phyloP scores from a whole-genome alignment of 2,797 vertebrate genomes.

The Gallinago stenura region DNA sequence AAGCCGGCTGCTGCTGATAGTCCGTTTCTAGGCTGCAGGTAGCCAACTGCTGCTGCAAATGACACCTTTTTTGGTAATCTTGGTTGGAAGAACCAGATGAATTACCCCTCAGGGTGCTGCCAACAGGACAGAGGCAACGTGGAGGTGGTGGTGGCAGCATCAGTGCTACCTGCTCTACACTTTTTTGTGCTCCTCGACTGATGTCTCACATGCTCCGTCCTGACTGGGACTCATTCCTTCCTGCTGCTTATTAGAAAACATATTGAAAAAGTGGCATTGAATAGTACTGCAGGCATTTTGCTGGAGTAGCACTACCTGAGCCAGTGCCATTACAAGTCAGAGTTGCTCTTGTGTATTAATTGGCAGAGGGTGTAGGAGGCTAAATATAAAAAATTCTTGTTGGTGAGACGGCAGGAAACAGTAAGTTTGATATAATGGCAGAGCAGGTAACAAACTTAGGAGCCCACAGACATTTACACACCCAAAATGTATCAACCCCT shows the following conservation, averaged over 20 bases:
- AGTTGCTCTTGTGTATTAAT: not conserved
- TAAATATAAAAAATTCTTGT: not conserved
- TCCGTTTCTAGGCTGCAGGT: not conserved
- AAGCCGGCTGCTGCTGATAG: rapidly evolving
- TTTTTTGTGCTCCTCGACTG: not conserved
- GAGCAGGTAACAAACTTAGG: not conserved
- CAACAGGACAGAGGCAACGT: not conserved
- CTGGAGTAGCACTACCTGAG: not conserved
- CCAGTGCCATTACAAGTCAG: not conserved
- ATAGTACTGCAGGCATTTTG: not conserved
- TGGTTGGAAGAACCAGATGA: rapidly evolving
- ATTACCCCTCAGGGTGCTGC: not conserved
- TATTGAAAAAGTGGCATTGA: not conserved
- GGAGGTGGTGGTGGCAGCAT: not conserved
- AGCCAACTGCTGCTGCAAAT: not conserved
- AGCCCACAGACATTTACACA: not conserved
- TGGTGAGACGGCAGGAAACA: not conserved
- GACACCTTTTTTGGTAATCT: not conserved
- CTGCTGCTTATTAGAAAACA: not conserved
- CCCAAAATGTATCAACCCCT: not conserved
- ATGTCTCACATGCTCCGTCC: rapidly evolving
- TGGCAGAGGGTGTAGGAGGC: not conserved
- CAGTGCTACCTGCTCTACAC: rapidly evolving
- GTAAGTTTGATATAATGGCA: not conserved
- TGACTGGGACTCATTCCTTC: not conserved